Percentiles rank a stretch among this genome's conserved stretches.
Conservation (phyloP, 2,797 vertebrate species). For the Microctenopoma steveboyesi region DNA sequence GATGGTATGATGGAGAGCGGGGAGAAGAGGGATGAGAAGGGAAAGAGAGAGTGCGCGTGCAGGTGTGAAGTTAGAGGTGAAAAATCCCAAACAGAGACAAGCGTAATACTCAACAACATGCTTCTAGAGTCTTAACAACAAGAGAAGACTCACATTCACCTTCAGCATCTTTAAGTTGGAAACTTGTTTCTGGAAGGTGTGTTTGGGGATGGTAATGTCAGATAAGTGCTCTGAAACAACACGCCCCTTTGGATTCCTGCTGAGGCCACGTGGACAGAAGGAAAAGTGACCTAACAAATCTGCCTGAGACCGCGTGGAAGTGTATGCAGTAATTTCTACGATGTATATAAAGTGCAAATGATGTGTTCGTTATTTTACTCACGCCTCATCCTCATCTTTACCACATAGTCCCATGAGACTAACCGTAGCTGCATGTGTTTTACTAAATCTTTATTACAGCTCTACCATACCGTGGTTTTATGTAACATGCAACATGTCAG, state of each 20-base stretch:
- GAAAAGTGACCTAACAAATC: background rate
- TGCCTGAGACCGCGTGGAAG: constrained; percentile 9
- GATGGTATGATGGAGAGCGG: constrained; percentile 77
- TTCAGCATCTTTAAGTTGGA: background rate
- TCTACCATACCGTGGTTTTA: background rate
- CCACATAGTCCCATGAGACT: background rate
- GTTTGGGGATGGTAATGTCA: background rate
- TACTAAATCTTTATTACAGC: background rate
- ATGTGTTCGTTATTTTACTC: constrained; percentile 23
- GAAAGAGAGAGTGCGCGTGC: background rate
- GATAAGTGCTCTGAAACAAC: background rate
- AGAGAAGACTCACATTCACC: background rate
- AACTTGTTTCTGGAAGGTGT: constrained; percentile 4
- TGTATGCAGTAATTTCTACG: constrained; percentile 22
- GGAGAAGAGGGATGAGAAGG: background rate
- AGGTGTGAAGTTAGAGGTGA: background rate
- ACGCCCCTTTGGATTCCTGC: background rate
- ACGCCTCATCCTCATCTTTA: constrained; percentile 1
- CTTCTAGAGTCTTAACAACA: background rate
- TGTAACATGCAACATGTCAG: constrained; percentile 1
- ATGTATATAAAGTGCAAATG: constrained; percentile 41
- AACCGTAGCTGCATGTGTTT: constrained; percentile 14
- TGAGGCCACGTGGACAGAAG: background rate
- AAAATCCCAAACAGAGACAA: background rate
- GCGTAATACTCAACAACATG: too few species aligned